Base-by-base conservation (phyloP, 2,113 vertebrate species). In the Orthonyx spaldingii region DNA sequence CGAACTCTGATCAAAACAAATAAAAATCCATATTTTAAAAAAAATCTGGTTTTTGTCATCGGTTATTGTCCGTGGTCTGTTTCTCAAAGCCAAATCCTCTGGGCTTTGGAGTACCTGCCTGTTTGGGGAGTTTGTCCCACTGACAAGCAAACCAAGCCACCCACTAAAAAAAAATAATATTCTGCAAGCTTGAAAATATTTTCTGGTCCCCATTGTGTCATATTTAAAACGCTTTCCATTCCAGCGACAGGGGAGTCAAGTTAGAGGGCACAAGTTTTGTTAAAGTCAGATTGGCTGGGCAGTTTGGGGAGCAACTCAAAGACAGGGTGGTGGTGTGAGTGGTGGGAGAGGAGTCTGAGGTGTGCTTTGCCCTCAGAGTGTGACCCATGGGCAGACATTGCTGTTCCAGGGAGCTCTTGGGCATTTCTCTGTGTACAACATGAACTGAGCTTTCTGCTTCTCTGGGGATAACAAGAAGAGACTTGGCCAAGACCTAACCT, bases 21-120 rank as follows among this genome's bases (percentile, higher is more conserved):
- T 84, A 96, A 95, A 97, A 82, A 90, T 64, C 87, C 71, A 72
- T 89, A 95, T 96, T 97, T 92, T 56, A 91, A 93, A 96, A 87
- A 90, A 37, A 56, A 14, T 46, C 33, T 30, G 28, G 0, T 3
- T 84, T 76, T 52, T 85, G n/a, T 35, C 10, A 3, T 47, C 7
- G 3, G 33, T 85, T 94, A 13, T 93, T 82, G 42, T 19, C 53
- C 23, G 7, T 33, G 12, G 33, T 89, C 26, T 60, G 11, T 16
- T 82, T 46, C 75, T 86, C 37, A 59, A 59, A 83, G n/a, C 69
- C 33, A 72, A 12, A 75, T n/a, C 23, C 52, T 81, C 61, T 49
- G 35, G 37, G 57, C 44, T 60, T 75, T 35, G 42, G 28, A 11
- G 33, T 59, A 9, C 28, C 33, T 46, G 50, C 16, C 16, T 21